phyloP scores from a whole-genome alignment of 2,113 vertebrate species.

The Pyxicephalus adspersus region DNA sequence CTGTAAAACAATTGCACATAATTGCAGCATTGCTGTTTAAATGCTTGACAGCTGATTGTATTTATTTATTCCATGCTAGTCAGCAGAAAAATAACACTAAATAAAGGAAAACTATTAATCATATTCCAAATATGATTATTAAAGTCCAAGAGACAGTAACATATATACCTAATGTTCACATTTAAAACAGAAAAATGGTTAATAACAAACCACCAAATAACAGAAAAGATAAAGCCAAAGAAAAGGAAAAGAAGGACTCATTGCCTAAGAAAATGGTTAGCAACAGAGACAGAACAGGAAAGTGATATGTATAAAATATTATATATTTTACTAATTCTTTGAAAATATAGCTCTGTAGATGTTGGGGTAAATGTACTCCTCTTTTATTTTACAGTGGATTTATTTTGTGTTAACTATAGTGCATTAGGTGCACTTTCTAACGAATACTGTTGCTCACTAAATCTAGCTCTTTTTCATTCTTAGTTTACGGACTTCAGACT shows the following conservation, averaged over 20 bases:
- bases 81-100: too few species aligned
- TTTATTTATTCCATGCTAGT: too few species aligned
- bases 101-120: too few species aligned
- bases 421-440: background rate
- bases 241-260: background rate
- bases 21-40: too few species aligned
- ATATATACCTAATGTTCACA: background rate
- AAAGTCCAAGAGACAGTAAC: background rate
- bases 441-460: background rate
- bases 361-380: too few species aligned
- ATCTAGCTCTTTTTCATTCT: background rate
- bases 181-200: background rate
- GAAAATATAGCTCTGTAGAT: too few species aligned
- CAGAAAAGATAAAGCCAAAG: constrained; percentile 1
- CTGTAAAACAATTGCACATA: constrained; percentile 74
- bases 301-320: background rate
- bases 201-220: background rate
- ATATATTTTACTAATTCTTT: background rate
- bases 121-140: constrained; percentile 22
- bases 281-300: background rate
- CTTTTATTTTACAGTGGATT: too few species aligned
- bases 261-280: background rate
- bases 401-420: too few species aligned
- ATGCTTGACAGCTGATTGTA: too few species aligned
- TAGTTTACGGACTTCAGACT: background rate